Percentiles rank a stretch among this genome's conserved stretches.
Conservation (phyloP, 1,140 invertebrate species). For the Harpegnathos saltator region DNA sequence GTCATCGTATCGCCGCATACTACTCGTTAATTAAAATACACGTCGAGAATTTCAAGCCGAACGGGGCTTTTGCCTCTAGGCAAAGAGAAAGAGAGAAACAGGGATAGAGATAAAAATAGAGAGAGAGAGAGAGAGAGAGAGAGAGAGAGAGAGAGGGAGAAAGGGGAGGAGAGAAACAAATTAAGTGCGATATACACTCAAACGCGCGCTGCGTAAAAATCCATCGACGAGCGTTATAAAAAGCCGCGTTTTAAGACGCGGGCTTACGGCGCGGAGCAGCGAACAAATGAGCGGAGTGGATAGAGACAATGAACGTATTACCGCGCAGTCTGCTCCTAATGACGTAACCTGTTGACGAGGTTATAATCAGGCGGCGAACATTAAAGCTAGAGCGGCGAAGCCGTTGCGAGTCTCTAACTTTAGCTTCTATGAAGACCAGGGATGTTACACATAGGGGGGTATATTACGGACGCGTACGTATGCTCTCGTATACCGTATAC, state of each 20-base stretch:
- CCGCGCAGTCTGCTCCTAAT: conserved; percentile 70
- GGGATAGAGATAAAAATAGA: not conserved
- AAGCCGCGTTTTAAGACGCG: conserved; percentile 15
- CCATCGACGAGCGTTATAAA: not conserved
- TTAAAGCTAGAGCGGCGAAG: conserved; percentile 80
- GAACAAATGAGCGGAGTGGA: conserved; percentile 30
- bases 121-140: too few relatives aligned
- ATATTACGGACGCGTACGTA: conserved; percentile 56
- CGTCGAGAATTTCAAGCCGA: too few relatives aligned
- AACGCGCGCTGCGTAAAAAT: not conserved
- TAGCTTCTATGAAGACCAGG: conserved; percentile 68
- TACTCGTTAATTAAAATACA: not conserved
- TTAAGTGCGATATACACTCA: conserved; percentile 15
- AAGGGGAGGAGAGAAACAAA: not conserved
- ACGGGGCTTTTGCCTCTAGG: too few relatives aligned
- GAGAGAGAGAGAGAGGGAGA: not conserved
- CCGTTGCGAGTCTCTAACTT: conserved; percentile 71
- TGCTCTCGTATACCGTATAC: conserved; percentile 53
- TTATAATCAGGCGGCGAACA: conserved; percentile 85
- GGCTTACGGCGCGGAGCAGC: conserved; percentile 17
- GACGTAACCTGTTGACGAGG: conserved; percentile 85
- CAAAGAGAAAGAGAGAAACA: too few relatives aligned
- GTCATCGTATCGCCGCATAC: not conserved
- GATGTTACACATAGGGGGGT: conserved; percentile 40
- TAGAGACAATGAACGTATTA: conserved; percentile 61